Base-by-base conservation (phyloP, 1,140 invertebrate species). In the Nymphalis io region DNA sequence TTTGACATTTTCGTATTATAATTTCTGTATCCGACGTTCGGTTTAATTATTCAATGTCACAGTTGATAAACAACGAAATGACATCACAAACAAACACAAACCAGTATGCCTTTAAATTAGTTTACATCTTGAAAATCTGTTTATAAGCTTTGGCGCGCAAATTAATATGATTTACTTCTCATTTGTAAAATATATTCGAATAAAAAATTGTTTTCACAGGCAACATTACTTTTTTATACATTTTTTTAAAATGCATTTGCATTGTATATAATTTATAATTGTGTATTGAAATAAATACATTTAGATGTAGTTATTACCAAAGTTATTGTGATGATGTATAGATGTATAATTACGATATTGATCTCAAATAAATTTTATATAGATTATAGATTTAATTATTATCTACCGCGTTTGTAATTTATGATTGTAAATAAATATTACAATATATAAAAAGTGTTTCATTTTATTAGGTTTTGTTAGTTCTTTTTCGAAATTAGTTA, bases 251-350 rank as follows among this genome's bases (percentile, higher is more conserved):
- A 16, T 46, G n/a, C 3, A 13, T 12, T 42, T 18, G 15, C 6
- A n/a, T 46, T n/a, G 15, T 46, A n/a, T 18, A 8, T 46, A 46
- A 46, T 51, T 20, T 51, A 8, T 48, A 48, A 48, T 5, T 48
- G 5, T n/a, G 8, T n/a, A 48, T n/a, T 48, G n/a, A 48, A 48
- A 48, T 48, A 10, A n/a, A n/a, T 48, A 39, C 40, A 3, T 16
- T 18, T 42, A 42, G 38, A 11, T 58, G 38, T 65, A 59, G 46
- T 11, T 5, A 20, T 51, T 60, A 85, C 83, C 83, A 85, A 85
- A 85, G 81, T 83, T 51, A 70, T 74, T 83, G 83, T 85, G 83
- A 84, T 85, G 80, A 57, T 74, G 67, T 70, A 67, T 71, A 65
- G 59, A 65, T 69, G 67, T 64, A 68, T 18, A 51, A 61, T 71